Percentiles rank a stretch among this genome's conserved stretches.
Evolutionary conservation across 2,113 vertebrate species (phyloP).

Genomic region (Callipepla californica): DNA sequence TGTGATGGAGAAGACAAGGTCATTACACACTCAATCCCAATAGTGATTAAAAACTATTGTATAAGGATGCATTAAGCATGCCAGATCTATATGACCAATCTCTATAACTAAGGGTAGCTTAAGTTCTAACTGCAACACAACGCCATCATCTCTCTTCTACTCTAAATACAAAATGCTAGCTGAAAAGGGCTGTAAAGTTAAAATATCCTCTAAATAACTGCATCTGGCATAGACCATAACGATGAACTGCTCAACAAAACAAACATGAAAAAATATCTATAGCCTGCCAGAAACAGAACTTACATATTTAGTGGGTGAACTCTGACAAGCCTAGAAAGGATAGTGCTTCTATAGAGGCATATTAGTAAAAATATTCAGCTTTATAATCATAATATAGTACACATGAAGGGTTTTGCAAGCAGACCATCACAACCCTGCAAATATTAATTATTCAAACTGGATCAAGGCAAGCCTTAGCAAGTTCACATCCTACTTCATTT

Average conservation of each 20-base stretch:
- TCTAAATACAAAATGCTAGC: neutral
- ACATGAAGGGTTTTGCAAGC: neutral
- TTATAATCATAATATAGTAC: neutral
- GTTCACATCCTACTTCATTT: constrained; percentile 11
- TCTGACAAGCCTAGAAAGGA: neutral
- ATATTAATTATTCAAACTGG: constrained; percentile 16
- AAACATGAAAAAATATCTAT: neutral
- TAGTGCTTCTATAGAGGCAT: neutral
- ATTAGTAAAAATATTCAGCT: constrained; percentile 1
- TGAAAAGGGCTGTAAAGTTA: neutral
- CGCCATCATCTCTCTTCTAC: neutral
- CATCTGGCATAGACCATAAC: neutral
- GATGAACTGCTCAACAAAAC: neutral
- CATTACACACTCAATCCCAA: neutral
- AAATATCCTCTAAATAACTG: neutral
- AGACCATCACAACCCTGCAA: neutral
- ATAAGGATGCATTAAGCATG: neutral
- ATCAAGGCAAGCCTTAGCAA: constrained; percentile 3
- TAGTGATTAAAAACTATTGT: neutral
- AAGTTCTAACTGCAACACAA: neutral
- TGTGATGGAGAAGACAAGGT: neutral
- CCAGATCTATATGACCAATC: neutral
- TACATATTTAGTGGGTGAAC: neutral
- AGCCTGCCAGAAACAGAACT: neutral
- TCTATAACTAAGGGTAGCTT: neutral